Evolutionary conservation across 2,113 vertebrate species (phyloP).

Genomic region (Poicephalus meyeri): DNA sequence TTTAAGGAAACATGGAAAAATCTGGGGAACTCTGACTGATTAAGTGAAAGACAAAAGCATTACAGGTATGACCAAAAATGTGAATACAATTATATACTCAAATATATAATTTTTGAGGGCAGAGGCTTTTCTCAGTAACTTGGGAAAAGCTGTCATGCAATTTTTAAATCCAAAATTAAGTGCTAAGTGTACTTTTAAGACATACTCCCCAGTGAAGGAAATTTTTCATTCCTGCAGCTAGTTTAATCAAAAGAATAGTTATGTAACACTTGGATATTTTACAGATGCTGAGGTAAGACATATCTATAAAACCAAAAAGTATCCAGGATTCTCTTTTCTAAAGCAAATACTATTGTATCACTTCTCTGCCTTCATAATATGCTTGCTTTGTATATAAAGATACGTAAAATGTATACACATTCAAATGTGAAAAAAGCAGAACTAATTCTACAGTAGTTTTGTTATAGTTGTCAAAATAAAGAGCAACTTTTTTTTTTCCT

Average conservation of each 20-base stretch:
- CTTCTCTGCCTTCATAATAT: not conserved
- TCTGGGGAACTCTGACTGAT: not conserved
- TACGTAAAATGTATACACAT: not conserved
- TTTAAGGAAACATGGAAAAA: not conserved
- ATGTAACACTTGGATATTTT: not conserved
- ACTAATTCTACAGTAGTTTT: not conserved
- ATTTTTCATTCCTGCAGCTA: not conserved
- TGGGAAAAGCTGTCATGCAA: not conserved
- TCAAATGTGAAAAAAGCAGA: not conserved
- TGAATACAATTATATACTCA: rapidly evolving
- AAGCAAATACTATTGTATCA: not conserved
- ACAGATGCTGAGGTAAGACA: not conserved
- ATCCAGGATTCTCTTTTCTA: not conserved
- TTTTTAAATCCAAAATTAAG: not conserved
- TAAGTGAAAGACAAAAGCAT: not conserved
- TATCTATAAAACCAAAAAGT: not conserved
- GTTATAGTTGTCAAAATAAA: not conserved
- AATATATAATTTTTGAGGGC: not conserved
- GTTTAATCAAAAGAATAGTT: not conserved
- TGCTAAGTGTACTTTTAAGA: not conserved
- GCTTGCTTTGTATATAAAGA: not conserved
- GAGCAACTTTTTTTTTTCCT: not conserved
- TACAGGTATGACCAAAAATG: not conserved
- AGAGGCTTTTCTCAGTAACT: not conserved
- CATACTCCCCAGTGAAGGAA: not conserved